phyloP scores from a whole-genome alignment of 2,797 vertebrate genomes.

The Chelmon rostratus region DNA sequence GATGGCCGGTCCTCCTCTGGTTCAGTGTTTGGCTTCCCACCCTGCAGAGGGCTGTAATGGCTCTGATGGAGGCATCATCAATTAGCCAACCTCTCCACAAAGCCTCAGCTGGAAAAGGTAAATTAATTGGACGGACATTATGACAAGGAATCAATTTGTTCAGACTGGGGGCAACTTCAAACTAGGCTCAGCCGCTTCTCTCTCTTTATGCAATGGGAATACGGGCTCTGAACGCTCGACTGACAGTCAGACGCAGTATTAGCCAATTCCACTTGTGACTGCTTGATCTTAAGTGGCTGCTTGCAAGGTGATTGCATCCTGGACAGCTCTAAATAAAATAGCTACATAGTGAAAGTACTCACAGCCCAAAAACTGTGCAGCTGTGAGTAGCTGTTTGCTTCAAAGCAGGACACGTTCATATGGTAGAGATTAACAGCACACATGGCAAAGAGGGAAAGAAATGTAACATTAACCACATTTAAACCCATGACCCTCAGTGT shows the following conservation, averaged over 20 bases:
- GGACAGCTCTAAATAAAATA: constrained; percentile 3
- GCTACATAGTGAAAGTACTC: background rate
- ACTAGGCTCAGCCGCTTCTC: constrained; percentile 25
- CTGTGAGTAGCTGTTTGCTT: constrained; percentile 1
- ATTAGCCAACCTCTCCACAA: constrained; percentile 52
- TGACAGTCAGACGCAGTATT: background rate
- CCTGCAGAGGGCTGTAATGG: constrained; percentile 34
- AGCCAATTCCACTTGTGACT: constrained; percentile 14
- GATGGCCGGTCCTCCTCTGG: constrained; percentile 37
- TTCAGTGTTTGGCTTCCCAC: constrained; percentile 33
- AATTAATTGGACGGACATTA: constrained; percentile 70
- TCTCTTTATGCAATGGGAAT: background rate
- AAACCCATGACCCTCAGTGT: constrained; percentile 31
- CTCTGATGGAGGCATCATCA: constrained; percentile 42
- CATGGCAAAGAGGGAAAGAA: background rate
- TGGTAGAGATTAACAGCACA: background rate
- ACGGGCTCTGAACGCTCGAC: background rate
- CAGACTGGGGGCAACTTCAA: constrained; percentile 47
- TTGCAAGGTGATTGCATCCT: background rate
- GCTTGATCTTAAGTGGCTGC: background rate
- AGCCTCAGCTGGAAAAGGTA: constrained; percentile 72
- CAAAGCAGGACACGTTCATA: background rate
- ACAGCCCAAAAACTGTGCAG: constrained; percentile 11
- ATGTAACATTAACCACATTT: constrained; percentile 32
- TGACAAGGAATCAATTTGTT: constrained; percentile 71